Evolutionary conservation across 2,888 invertebrate species (phyloP), one percentile per base, ranked within the genome.

Genomic region (Xanthostigma xanthostigma): DNA sequence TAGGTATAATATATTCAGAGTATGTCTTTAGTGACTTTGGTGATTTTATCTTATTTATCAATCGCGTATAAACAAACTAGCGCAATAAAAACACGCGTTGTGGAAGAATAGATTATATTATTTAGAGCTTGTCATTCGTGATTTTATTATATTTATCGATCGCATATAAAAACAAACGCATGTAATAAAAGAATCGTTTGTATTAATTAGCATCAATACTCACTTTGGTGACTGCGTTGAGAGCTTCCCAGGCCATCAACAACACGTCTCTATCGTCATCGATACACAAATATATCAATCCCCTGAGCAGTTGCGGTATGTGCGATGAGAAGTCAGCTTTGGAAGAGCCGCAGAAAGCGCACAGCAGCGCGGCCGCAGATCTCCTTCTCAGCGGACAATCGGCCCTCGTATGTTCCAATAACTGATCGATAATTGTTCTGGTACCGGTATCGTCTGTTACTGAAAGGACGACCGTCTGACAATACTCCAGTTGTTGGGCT

Each of bases 381-480:
- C 88, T 79, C 51, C 88, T 76, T 44, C 80, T 78, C 46, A 74
- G 73, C 6, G 74, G 61, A 55, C 75, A 72, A 1, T 78, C 76
- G 33, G 78, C 76, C 59, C 79, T 76, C 8, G 85, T 81, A 11
- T 82, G 79, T 56, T 84, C 81, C 65, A 94, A 75, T 47, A 95
- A 71, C 48, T 87, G 85, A 62, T 92, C 91, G 69, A 94, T 81
- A 8, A 94, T 82, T 40, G 85, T 85, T 36, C 91, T 73, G 4
- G 94, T 82, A 10, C 94, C 95, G 27, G 81, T 76, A 62, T 94
- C 88, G 62, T 92, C 94, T 1, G 76, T 75, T 2, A 96, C 89
- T 0, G 96, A 92, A 56, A 96, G 71, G 53, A 97, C 83, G 37
- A 97, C 96, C 45, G 87, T 81, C 63, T 93, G 84, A 63, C 95